Percentiles rank a stretch among this genome's conserved stretches.
These are phyloP conservation scores for Caranx melampygus DNA, from an alignment of 2,113 vertebrate species.

Conservation along the genomic window DNA sequence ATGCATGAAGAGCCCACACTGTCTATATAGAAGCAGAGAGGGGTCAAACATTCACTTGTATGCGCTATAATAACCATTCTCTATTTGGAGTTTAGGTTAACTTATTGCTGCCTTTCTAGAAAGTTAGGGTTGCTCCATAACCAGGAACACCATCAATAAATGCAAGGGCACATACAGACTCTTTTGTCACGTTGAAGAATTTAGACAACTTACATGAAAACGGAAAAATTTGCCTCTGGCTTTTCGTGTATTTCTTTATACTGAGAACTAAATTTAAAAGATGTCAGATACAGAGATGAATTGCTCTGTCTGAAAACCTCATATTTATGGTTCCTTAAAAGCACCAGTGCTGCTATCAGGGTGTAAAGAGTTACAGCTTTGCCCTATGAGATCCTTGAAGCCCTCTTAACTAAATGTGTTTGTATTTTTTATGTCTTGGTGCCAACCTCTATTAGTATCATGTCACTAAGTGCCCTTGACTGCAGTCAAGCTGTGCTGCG, in stretches of 20 bases:
- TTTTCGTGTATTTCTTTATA: conserved; percentile 20
- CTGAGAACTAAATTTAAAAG: neutral
- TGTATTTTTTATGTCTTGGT: conserved; percentile 71
- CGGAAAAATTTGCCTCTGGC: neutral
- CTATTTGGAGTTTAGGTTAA: conserved; percentile 10
- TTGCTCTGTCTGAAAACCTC: conserved; percentile 21
- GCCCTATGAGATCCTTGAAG: conserved; percentile 68
- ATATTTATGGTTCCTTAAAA: conserved; percentile 59
- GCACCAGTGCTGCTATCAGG: conserved; percentile 15
- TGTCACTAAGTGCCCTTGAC: conserved; percentile 71
- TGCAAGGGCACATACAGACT: conserved; percentile 29
- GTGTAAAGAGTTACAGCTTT: conserved; percentile 59
- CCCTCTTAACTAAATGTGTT: conserved; percentile 70
- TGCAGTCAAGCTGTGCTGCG: conserved; percentile 43
- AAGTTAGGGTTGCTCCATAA: conserved; percentile 63
- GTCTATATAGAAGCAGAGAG: neutral
- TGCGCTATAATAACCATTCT: conserved; percentile 5
- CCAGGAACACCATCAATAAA: conserved; percentile 66
- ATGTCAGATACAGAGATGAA: conserved; percentile 6
- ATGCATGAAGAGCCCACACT: neutral
- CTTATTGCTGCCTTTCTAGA: conserved; percentile 52
- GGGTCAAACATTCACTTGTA: conserved; percentile 11
- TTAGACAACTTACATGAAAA: neutral
- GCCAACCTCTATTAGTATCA: conserved; percentile 72
- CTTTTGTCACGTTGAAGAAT: too few relatives aligned